Evolutionary conservation across 2,888 invertebrate species (phyloP).

Genomic region (Emmelina monodactyla): DNA sequence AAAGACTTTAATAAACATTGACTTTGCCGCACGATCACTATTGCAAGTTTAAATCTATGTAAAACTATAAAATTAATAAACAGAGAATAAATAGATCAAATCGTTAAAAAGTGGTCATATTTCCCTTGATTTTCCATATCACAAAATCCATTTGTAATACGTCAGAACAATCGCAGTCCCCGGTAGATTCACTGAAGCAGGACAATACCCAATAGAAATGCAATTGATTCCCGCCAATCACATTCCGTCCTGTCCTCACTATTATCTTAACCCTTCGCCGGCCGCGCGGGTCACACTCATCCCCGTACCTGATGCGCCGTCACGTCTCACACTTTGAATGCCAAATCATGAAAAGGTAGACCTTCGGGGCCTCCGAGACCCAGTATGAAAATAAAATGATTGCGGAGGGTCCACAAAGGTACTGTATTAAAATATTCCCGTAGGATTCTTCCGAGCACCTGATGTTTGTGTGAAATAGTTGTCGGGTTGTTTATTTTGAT

Average conservation of each 20-base stretch:
- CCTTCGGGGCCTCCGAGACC: conserved; percentile 55
- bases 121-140: too few species aligned
- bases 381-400: conserved; percentile 64
- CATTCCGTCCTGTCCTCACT: conserved; percentile 42
- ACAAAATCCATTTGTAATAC: too few species aligned
- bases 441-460: conserved; percentile 34
- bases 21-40: too few species aligned
- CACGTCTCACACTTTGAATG: conserved; percentile 56
- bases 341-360: conserved; percentile 57
- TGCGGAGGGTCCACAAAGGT: conserved; percentile 39
- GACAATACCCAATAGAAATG: conserved; percentile 17
- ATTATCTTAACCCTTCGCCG: conserved; percentile 45
- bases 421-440: conserved; percentile 58
- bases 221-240: conserved; percentile 42
- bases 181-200: conserved; percentile 2
- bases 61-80: too few species aligned
- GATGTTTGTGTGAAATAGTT: conserved; percentile 45
- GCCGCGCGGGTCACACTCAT: conserved; percentile 28
- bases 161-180: too few species aligned
- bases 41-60: too few species aligned
- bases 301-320: conserved; percentile 44
- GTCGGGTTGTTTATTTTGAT: conserved; percentile 38
- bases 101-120: too few species aligned
- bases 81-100: too few species aligned
- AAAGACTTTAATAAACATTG: too few species aligned